Evolutionary conservation across 2,797 vertebrate genomes (phyloP).

Genomic region (Denticeps clupeoides): DNA sequence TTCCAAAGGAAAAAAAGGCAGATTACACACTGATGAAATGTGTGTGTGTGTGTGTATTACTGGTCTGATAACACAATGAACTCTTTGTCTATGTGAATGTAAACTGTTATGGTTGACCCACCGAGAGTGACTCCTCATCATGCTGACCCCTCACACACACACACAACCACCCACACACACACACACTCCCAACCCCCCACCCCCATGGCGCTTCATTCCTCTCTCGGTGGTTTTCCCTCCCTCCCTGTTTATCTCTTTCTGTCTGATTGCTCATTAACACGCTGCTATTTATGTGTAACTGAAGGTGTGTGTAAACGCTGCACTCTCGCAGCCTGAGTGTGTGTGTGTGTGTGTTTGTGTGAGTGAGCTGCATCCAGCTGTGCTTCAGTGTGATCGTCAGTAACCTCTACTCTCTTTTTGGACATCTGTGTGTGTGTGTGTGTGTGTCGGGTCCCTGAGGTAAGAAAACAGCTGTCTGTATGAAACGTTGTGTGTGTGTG

Average conservation of each 20-base stretch:
- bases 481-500: constrained; percentile 9
- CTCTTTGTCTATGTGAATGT: constrained; percentile 7
- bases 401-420: too few species aligned
- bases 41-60: not conserved
- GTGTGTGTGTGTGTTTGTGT: constrained; percentile 23
- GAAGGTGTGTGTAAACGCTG: constrained; percentile 32
- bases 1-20: too few species aligned
- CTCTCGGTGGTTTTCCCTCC: constrained; percentile 35
- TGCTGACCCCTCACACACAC: not conserved
- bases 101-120: too few species aligned
- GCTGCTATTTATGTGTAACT: constrained; percentile 73
- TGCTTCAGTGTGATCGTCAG: too few species aligned
- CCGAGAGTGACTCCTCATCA: not conserved
- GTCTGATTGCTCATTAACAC: constrained; percentile 59
- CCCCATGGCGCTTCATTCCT: constrained; percentile 1
- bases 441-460: constrained; percentile 11
- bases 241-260: constrained; percentile 46
- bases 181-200: not conserved
- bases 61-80: not conserved
- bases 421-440: constrained; percentile 4
- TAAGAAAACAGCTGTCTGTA: constrained; percentile 21
- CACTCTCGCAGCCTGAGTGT: constrained; percentile 3
- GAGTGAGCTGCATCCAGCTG: too few species aligned
- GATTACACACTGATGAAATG: too few species aligned
- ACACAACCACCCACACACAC: not conserved